Base-by-base conservation (phyloP, 2,113 vertebrate genomes). In the Stegastes partitus region DNA sequence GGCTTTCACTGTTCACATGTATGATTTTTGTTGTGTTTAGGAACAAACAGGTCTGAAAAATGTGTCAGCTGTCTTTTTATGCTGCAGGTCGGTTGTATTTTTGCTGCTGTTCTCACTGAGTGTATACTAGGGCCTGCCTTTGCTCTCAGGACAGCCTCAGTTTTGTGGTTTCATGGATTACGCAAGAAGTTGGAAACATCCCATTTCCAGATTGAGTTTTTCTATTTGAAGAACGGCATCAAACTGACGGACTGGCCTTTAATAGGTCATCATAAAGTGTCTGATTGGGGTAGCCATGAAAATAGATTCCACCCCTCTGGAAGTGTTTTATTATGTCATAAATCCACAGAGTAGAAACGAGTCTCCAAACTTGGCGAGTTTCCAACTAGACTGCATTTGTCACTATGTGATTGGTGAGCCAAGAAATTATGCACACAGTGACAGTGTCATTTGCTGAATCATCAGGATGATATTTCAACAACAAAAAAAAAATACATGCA, bases 261-360 rank as follows among this genome's bases (percentile, higher is more conserved):
- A 28, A 23, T 59, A 42, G 21, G 47, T 55, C 21, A 68, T 53
- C 21, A 42, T 62, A 53, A 58, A 62, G 22, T 28, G n/a, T 57
- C 50, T 69, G 69, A 59, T 39, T 39, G 58, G 45, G 37, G 5
- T n/a, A 21, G 31, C 44, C 26, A 19, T 67, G 21, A 74, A 71
- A 67, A 78, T 57, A 47, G 42, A 51, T 69, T 51, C 21, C 25
- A 42, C 11, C 50, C 44, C 34, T 25, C 70, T 75, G 75, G 66
- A 69, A 51, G 16, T 25, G 25, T 63, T 67, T 82, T 71, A 86
- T 68, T 54, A 51, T 18, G 18, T 49, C 84, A 75, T 75, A 78
- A 79, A 86, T 45, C 42, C 49, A 67, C 0, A 70, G 26, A 72
- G 61, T 37, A 66, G 37, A 68, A 55, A 68, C 12, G 16, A 54